phyloP scores from a whole-genome alignment of 2,797 vertebrate species.

The Petrocephalus sullivani region DNA sequence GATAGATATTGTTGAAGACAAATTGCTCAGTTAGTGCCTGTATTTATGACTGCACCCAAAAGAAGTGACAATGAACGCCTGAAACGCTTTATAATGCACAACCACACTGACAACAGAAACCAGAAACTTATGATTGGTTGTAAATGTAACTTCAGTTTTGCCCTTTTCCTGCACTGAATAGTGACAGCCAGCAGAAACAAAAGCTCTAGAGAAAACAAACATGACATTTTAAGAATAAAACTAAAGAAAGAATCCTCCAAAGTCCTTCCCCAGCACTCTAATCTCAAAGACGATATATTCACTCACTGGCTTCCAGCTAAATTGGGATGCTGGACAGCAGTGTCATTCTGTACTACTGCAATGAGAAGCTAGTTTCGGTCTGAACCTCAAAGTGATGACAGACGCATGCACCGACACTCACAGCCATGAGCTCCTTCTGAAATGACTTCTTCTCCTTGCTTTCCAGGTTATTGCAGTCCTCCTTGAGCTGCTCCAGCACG shows the following conservation, averaged over 20 bases:
- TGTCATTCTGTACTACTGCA: conserved; percentile 26
- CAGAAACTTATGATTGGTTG: not conserved
- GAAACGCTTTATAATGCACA: not conserved
- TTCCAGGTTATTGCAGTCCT: conserved; percentile 84
- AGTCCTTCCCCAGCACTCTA: conserved; percentile 29
- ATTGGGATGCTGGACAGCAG: conserved; percentile 25
- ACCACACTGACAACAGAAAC: not conserved
- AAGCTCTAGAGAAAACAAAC: not conserved
- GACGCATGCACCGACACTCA: not conserved
- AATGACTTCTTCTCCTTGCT: conserved; percentile 89
- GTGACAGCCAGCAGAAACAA: not conserved
- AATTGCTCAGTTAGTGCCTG: not conserved
- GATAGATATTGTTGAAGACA: not conserved
- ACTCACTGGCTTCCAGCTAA: conserved; percentile 35
- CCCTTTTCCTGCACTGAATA: not conserved
- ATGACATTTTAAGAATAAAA: not conserved
- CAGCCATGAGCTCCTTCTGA: conserved; percentile 86
- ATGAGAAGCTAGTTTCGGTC: conserved; percentile 18
- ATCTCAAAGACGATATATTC: conserved; percentile 34
- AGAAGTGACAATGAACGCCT: not conserved
- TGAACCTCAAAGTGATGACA: not conserved
- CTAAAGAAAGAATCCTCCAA: not conserved
- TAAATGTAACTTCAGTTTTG: not conserved
- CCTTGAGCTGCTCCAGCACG: conserved; percentile 92
- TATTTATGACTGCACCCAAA: not conserved